Conservation (phyloP, 2,113 vertebrate genomes). For the Cavia porcellus region DNA sequence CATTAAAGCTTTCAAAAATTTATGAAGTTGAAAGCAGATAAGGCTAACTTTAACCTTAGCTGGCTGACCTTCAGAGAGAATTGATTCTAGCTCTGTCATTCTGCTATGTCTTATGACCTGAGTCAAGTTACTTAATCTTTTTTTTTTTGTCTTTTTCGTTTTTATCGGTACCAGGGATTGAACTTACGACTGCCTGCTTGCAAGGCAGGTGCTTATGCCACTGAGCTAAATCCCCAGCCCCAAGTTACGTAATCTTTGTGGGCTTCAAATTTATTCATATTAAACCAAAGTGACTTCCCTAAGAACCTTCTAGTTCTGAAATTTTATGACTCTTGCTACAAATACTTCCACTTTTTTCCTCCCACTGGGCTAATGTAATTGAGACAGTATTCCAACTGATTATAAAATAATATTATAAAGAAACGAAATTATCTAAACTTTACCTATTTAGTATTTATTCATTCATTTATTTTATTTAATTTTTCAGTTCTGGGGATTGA, state of each 20-base stretch:
- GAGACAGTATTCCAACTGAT: neutral
- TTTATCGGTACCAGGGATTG: too few relatives aligned
- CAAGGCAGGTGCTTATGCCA: too few relatives aligned
- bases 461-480: neutral
- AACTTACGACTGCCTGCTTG: too few relatives aligned
- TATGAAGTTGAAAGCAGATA: slow-evolving; percentile 8
- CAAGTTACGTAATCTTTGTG: neutral
- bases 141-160: too few relatives aligned
- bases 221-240: too few relatives aligned
- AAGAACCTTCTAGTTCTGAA: neutral
- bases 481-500: neutral
- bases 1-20: neutral
- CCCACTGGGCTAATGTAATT: neutral
- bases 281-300: neutral
- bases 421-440: slow-evolving; percentile 44
- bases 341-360: neutral
- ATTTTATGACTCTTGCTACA: slow-evolving; percentile 39
- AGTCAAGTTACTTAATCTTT: neutral
- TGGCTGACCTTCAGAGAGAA: neutral
- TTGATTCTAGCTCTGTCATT: neutral
- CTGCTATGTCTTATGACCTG: neutral
- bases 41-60: neutral
- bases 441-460: neutral
- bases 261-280: neutral
- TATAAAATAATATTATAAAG: slow-evolving; percentile 46